Conservation (phyloP, 1,140 invertebrate genomes). For the Drosophila littoralis region DNA sequence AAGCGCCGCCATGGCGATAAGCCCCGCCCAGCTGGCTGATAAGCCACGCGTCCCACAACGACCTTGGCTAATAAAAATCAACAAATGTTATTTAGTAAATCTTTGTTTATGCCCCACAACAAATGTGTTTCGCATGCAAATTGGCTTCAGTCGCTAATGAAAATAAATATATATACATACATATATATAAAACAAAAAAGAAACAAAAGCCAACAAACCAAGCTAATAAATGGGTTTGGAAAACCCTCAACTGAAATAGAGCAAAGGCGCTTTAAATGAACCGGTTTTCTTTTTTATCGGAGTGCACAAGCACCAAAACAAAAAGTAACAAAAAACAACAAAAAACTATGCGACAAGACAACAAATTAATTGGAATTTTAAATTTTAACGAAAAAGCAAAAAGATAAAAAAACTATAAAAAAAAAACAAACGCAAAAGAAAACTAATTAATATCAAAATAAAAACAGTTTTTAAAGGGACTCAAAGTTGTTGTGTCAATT, state of each 20-base stretch:
- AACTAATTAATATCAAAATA: neutral
- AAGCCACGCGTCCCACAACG: constrained; percentile 23
- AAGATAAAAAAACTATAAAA: neutral
- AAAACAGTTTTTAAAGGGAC: neutral
- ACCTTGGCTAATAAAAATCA: constrained; percentile 45
- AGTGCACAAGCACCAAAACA: constrained; percentile 20
- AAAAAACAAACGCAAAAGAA: neutral
- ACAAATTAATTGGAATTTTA: constrained; percentile 16
- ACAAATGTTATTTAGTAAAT: constrained; percentile 31
- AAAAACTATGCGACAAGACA: constrained; percentile 7
- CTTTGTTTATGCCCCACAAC: constrained; percentile 20
- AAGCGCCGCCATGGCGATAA: constrained; percentile 7
- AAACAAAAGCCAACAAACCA: constrained; percentile 3
- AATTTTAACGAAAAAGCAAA: constrained; percentile 15
- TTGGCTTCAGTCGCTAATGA: constrained; percentile 26
- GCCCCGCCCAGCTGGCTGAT: constrained; percentile 15
- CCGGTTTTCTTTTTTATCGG: constrained; percentile 16
- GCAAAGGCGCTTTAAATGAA: constrained; percentile 12
- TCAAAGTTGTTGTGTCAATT: too few species aligned
- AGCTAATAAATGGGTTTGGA: constrained; percentile 31
- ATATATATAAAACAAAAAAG: neutral
- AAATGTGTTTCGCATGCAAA: constrained; percentile 42
- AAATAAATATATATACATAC: constrained; percentile 9
- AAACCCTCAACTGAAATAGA: constrained; percentile 29
- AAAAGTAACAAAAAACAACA: neutral